These are phyloP conservation scores for Scylla paramamosain DNA, from an alignment of 1,140 invertebrate genomes.

Conservation along the genomic window DNA sequence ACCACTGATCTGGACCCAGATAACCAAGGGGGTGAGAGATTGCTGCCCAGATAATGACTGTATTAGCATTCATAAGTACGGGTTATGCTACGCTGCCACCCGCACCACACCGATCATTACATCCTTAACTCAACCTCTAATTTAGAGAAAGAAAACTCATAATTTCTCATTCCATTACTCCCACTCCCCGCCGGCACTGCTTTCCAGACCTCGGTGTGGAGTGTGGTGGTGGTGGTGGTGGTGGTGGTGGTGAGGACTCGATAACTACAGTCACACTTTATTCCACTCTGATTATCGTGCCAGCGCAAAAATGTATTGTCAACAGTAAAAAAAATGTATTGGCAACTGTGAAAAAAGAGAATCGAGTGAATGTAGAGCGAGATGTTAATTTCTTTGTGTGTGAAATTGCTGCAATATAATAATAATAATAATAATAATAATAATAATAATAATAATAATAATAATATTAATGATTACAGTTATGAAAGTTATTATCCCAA, in stretches of 20 bases:
- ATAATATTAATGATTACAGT: not conserved
- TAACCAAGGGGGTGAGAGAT: not conserved
- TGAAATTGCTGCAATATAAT: not conserved
- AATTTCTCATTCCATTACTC: slow-evolving; percentile 6
- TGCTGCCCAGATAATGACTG: not conserved
- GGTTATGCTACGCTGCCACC: not conserved
- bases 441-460: not conserved
- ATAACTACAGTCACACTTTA: not conserved
- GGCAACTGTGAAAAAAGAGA: too few species aligned
- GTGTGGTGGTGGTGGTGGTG: not conserved
- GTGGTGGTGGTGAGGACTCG: not conserved
- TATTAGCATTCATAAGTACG: not conserved
- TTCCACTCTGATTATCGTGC: not conserved
- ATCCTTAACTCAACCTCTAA: slow-evolving; percentile 2
- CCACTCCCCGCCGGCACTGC: not conserved
- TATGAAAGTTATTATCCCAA: not conserved
- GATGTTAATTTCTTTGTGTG: not conserved
- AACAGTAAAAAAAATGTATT: not conserved
- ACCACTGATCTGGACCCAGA: not conserved
- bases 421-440: not conserved
- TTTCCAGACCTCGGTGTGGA: not conserved
- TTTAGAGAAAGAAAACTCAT: slow-evolving; percentile 6
- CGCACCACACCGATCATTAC: not conserved
- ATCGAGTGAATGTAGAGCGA: not conserved
- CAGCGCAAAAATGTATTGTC: not conserved